Percentiles rank a stretch among this genome's conserved stretches.
Conservation (phyloP, 2,113 vertebrate species). For the Mungos mungo region DNA sequence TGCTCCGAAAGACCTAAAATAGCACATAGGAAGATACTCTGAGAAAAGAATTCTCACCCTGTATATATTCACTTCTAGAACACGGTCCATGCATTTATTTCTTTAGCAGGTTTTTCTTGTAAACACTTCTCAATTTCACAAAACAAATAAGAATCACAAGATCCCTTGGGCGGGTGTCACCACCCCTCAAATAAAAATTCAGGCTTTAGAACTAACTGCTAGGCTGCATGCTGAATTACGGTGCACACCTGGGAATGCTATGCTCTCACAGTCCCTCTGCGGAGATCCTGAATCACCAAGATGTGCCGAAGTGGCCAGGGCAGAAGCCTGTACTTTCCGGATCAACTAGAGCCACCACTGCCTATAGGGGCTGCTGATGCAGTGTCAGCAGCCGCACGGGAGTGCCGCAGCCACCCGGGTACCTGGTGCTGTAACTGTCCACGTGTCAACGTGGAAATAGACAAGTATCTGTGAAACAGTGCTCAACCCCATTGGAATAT, state of each 20-base stretch:
- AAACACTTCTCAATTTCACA: not conserved
- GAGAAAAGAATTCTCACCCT: not conserved
- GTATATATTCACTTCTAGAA: not conserved
- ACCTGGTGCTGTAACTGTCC: too few species aligned
- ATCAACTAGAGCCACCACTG: not conserved
- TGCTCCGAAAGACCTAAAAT: constrained; percentile 57
- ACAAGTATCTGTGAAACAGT: not conserved
- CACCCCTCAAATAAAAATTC: not conserved
- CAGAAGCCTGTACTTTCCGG: not conserved
- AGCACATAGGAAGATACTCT: not conserved
- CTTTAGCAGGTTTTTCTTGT: not conserved
- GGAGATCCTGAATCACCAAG: not conserved
- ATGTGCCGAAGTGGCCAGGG: not conserved
- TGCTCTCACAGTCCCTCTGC: not conserved
- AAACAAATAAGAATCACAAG: not conserved
- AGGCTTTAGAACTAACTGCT: not conserved
- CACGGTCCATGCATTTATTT: not conserved
- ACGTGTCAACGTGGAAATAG: not conserved
- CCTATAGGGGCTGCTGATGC: not conserved
- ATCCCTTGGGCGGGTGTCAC: not conserved
- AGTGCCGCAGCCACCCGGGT: not conserved
- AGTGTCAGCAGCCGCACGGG: rapidly evolving
- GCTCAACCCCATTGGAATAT: not conserved
- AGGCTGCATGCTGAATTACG: not conserved
- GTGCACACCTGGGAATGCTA: not conserved